Conservation (phyloP, 2,888 invertebrate species). For the Oscheius onirici region DNA sequence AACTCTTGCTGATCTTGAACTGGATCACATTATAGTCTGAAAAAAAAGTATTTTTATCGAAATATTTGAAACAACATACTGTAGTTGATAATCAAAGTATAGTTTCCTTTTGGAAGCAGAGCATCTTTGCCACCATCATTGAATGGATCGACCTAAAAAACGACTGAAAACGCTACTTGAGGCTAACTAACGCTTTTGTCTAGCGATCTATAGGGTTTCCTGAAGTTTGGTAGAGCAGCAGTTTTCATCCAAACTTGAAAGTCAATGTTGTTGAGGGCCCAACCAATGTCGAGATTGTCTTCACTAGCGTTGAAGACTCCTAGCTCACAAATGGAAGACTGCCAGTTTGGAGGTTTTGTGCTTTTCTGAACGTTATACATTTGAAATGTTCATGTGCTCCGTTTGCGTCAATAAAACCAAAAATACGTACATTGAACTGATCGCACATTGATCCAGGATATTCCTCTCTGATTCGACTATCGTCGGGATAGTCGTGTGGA, state of each 20-base stretch:
- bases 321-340: slow-evolving; percentile 81
- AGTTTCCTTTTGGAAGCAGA: slow-evolving; percentile 76
- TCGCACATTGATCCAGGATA: not conserved
- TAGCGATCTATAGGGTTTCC: slow-evolving; percentile 29
- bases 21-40: slow-evolving; percentile 84
- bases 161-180: not conserved
- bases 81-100: slow-evolving; percentile 71
- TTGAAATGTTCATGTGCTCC: no score
- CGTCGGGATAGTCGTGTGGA: slow-evolving; percentile 75
- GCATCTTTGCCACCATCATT: slow-evolving; percentile 8
- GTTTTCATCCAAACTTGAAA: slow-evolving; percentile 99
- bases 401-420: no score
- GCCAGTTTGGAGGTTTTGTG: slow-evolving; percentile 86
- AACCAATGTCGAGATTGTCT: slow-evolving; percentile 12
- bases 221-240: slow-evolving; percentile 91
- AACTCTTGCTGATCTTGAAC: slow-evolving; percentile 91
- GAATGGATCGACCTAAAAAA: slow-evolving; percentile 59
- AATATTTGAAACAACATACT: slow-evolving; percentile 55
- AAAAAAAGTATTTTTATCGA: slow-evolving; percentile 10
- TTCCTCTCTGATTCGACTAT: not conserved
- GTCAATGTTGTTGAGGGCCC: slow-evolving; percentile 93
- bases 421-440: not conserved
- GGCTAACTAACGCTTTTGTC: slow-evolving; percentile 27
- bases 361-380: slow-evolving; percentile 41
- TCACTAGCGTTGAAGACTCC: slow-evolving; percentile 4